Evolutionary conservation across 2,797 vertebrate genomes (phyloP), one percentile per base, ranked within the genome.

Genomic region (Rhincodon typus): DNA sequence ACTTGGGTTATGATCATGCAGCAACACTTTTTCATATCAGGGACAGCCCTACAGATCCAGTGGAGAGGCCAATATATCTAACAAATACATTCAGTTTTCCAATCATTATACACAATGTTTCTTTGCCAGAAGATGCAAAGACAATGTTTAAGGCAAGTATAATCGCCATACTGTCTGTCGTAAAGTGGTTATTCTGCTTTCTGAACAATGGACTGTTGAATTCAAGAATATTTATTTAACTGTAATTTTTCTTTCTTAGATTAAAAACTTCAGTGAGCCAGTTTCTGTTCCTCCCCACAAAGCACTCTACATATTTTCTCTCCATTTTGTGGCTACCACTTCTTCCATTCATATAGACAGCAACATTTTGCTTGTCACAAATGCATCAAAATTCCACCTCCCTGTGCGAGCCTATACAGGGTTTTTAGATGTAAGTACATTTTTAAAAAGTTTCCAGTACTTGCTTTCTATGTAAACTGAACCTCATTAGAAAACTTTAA

Each of bases 291-390:
- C 98, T 8, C 98, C 99, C 8, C 98, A 98, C 15, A 97, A 99
- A 97, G 99, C 99, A 4, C 98, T 98, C 96, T 99, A 99, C 96
- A 98, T 99, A 97, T 99, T 99, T 96, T 99, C 98, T 69, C 98
- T 99, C 94, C 97, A 97, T 96, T 99, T 99, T 98, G 98, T 98
- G 96, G 98, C 99, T 42, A 98, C 99, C 34, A 98, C 98, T 70
- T 98, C 99, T 77, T 99, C 99, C 96, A 98, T 99, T 96, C 98
- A 99, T 96, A 97, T 99, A 96, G 99, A 99, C 98, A 98, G 98
- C 97, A 99, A 99, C 96, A 99, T 99, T 97, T 98, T 99, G 96
- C 98, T 99, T 95, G 98, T 99, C 97, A 99, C 99, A 96, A 99
- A 99, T 79, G 99, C 99, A 34, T 99, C 99, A 94, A 99, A 99